Conservation (phyloP, 2,888 invertebrate genomes). For the Caenorhabditis sp. region DNA sequence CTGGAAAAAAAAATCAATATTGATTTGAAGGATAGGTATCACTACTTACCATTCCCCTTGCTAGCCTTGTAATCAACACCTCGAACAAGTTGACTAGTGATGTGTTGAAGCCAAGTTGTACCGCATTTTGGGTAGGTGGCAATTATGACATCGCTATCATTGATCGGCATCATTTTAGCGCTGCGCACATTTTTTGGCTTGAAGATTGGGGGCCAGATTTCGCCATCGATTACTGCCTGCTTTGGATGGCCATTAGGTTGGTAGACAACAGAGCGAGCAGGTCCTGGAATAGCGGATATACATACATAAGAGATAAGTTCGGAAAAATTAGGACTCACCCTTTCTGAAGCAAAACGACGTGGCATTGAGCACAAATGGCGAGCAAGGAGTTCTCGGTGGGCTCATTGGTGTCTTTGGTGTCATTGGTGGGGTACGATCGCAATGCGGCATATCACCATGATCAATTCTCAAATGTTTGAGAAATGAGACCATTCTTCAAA, state of each 20-base stretch:
- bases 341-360: constrained; percentile 51
- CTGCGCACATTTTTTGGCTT: constrained; percentile 62
- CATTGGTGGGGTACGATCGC: constrained; percentile 41
- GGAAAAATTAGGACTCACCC: too few relatives aligned
- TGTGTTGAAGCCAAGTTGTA: constrained; percentile 71
- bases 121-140: constrained; percentile 71
- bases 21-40: not conserved
- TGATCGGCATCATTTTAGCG: constrained; percentile 60
- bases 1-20: constrained; percentile 44
- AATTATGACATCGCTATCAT: constrained; percentile 67
- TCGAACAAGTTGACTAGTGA: constrained; percentile 63
- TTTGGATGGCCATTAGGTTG: constrained; percentile 65
- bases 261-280: constrained; percentile 52
- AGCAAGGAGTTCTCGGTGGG: constrained; percentile 47
- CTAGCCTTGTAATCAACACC: constrained; percentile 44
- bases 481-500: constrained; percentile 30
- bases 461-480: constrained; percentile 50
- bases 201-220: constrained; percentile 70
- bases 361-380: constrained; percentile 49
- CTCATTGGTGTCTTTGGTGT: constrained; percentile 46
- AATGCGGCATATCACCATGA: constrained; percentile 30
- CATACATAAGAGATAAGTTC: too few relatives aligned
- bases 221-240: constrained; percentile 67
- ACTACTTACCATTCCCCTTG: constrained; percentile 48
- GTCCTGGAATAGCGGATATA: constrained; percentile 28